Evolutionary conservation across 1,140 invertebrate species (phyloP), one percentile per base, ranked within the genome.

Genomic region (Atta texana): DNA sequence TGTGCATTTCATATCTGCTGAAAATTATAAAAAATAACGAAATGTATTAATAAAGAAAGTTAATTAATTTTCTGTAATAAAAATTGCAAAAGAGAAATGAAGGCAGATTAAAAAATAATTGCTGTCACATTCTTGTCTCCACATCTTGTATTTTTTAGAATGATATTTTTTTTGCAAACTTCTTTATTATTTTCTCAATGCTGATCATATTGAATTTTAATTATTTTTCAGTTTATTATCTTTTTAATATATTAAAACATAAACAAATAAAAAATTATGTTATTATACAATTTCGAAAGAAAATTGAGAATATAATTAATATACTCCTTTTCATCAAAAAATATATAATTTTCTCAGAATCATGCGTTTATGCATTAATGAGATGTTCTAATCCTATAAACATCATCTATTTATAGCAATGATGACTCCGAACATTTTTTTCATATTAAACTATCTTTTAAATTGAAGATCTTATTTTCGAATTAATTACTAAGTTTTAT

Each of bases 11-110:
- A 16, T 7, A 44, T 68, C 16, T 55, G 28, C 1, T 57, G 0
- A 21, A 72, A 3, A 7, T 12, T 31, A 18, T 28, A 28, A 49
- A 51, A 71, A 51, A 51, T 2, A 51, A 8, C 49, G 16, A 39
- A 39, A 0, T 57, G 0, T 57, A 57, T 8, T 21, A 57, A 21
- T 57, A 21, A n/a, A 55, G 24, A 59, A 24, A 21, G 12, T 4
- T 21, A 44, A 44, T 44, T 68, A 21, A 66, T 39, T 39, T 34
- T 64, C 6, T 64, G 8, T 53, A 72, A 71, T 71, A 72, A 72
- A 72, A 72, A 31, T 8, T 57, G 2, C 12, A 12, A 44, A 24
- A 66, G 31, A 66, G 18, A 55, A 1, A 63, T 4, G 14, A 16
- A 51, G 14, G 14, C 14, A 71, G 3, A 24, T 18, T 16, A 16